Percentiles rank a stretch among this genome's conserved stretches.
Evolutionary conservation across 23 tunicate genomes (phyloP).

Genomic region (Clavelina lepadiformis): DNA sequence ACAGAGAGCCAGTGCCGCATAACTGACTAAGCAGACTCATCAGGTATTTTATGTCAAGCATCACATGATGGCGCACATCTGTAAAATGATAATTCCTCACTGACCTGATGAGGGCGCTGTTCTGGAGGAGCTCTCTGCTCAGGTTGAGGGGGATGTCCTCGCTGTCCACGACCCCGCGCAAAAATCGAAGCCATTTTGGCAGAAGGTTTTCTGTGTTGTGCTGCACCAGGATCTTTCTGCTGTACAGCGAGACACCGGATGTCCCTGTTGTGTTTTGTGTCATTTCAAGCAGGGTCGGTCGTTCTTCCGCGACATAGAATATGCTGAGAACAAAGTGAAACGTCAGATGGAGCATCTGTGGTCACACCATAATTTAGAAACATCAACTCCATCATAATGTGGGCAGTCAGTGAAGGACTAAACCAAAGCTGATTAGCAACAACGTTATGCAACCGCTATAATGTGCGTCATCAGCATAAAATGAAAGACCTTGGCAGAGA

Average conservation of each 20-base stretch:
- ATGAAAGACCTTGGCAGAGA: too few relatives aligned
- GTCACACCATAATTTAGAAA: too few relatives aligned
- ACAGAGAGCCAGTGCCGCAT: not conserved
- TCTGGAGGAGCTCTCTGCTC: constrained; percentile 86
- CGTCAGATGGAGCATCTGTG: too few relatives aligned
- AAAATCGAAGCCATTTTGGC: constrained; percentile 93
- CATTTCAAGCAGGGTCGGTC: constrained; percentile 80
- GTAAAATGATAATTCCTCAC: not conserved
- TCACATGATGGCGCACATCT: not conserved
- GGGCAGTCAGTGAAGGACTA: too few relatives aligned
- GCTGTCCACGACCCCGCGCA: constrained; percentile 91
- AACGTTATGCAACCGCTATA: too few relatives aligned
- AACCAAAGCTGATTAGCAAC: too few relatives aligned
- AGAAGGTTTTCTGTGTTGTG: constrained; percentile 77
- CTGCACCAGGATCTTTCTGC: constrained; percentile 82
- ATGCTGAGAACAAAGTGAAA: too few relatives aligned
- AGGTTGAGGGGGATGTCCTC: constrained; percentile 95
- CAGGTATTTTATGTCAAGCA: not conserved
- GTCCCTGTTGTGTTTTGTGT: constrained; percentile 51
- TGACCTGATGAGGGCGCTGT: constrained; percentile 75
- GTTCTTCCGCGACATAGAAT: constrained; percentile 73
- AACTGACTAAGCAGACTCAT: not conserved
- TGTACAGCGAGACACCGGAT: constrained; percentile 83
- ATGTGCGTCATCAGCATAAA: too few relatives aligned
- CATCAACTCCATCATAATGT: too few relatives aligned